phyloP scores from a whole-genome alignment of 2,888 invertebrate species.

The Lycophotia porphyrea region DNA sequence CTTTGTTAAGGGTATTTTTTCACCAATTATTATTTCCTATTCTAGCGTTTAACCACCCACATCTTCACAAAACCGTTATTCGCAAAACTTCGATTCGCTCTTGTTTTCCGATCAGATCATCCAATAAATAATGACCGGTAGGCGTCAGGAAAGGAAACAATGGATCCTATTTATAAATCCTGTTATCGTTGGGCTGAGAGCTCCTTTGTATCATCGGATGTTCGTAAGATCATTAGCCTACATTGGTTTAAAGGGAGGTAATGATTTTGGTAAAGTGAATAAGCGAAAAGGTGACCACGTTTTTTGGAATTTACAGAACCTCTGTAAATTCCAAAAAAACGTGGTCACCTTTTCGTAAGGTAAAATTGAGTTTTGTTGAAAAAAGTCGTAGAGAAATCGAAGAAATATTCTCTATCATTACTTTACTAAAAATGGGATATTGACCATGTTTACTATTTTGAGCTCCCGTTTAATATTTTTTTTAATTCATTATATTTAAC shows the following conservation, averaged over 20 bases:
- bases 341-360: too few relatives aligned
- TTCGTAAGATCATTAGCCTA: constrained; percentile 48
- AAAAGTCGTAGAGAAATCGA: background rate
- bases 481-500: too few relatives aligned
- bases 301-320: background rate
- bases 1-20: too few relatives aligned
- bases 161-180: constrained; percentile 54
- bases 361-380: background rate
- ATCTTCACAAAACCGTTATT: constrained; percentile 9
- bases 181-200: constrained; percentile 48
- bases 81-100: constrained; percentile 25
- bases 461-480: too few relatives aligned
- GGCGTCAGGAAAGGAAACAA: constrained; percentile 35
- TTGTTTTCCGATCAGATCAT: constrained; percentile 43
- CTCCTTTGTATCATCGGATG: constrained; percentile 24
- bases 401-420: background rate
- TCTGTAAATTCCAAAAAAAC: too few relatives aligned
- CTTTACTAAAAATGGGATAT: too few relatives aligned
- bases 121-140: constrained; percentile 46
- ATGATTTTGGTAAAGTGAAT: background rate
- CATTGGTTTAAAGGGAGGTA: constrained; percentile 10
- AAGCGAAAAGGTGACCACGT: background rate
- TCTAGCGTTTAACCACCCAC: background rate
- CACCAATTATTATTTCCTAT: background rate
- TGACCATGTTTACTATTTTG: too few relatives aligned